Base-by-base conservation (phyloP, 2,113 vertebrate genomes). In the Lanius ludovicianus region DNA sequence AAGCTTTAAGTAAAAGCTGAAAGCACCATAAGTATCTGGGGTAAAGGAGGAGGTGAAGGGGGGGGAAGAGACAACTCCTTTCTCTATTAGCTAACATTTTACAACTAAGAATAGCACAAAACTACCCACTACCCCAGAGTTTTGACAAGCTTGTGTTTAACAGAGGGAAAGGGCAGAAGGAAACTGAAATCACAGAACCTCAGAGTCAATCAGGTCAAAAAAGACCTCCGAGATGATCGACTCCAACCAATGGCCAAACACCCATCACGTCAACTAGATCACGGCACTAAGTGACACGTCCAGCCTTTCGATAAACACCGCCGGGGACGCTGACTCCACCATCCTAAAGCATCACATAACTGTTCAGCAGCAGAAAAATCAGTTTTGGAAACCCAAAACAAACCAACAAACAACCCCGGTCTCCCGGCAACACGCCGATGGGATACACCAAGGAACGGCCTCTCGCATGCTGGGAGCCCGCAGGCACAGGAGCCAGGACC, bases 391-490 rank as follows among this genome's bases (percentile, higher is more conserved):
- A 20, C 6, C 19, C 6, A 10, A 39, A 41, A 9, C 15, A 18
- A 83, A 18, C 37, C 7, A 37, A 37, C 2, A 30, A 69, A 9
- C 2, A 63, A n/a, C 2, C 39, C 15, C 50, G 13, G n/a, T 46
- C 33, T 22, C 22, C 30, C 0, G 9, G 17, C 50, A 47, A 20
- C 44, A 14, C 10, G 24, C 28, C 3, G 20, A 4, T 0, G 1
- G 23, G 42, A 15, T 0, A 12, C 11, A 3, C 4, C 31, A 5
- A 6, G 52, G 13, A 15, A 8, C 7, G 13, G 37, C 5, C 13
- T 7, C 33, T 0, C 37, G n/a, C n/a, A 7, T 1, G 56, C 46
- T 0, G 30, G 19, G 6, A 44, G n/a, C 33, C 23, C 50, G 25
- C 68, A 30, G 35, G 57, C 50, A 27, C 15, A 3, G 25, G 6